Percentiles rank a stretch among this genome's conserved stretches.
phyloP scores from a whole-genome alignment of 2,797 vertebrate genomes.

The Brachyrhaphis roseni region DNA sequence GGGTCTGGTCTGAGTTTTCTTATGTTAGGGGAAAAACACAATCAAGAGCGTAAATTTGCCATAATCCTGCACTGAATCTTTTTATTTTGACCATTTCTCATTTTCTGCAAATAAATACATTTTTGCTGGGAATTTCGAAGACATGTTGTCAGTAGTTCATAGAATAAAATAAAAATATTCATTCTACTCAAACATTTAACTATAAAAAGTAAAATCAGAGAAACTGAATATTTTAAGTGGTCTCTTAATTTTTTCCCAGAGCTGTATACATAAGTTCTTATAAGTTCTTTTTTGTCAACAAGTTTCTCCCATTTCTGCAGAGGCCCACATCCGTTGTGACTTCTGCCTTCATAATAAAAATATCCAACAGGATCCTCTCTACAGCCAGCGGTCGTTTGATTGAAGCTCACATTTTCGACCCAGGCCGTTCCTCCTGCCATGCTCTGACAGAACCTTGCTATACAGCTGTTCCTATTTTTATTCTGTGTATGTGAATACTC shows the following conservation, averaged over 20 bases:
- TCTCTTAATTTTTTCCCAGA: neutral
- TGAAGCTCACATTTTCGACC: constrained; percentile 16
- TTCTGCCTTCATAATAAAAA: constrained; percentile 5
- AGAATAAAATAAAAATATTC: no score
- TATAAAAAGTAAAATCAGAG: no score
- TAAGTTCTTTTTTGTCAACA: neutral
- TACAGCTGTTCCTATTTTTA: constrained; percentile 54
- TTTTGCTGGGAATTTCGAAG: no score
- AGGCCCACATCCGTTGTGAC: neutral
- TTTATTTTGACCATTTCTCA: no score
- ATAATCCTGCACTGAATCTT: no score
- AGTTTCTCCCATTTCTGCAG: neutral
- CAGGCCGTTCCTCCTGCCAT: constrained; percentile 4
- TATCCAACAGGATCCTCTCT: constrained; percentile 6
- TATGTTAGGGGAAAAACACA: no score
- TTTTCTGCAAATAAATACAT: no score
- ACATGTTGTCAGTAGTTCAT: no score
- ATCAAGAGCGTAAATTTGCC: no score
- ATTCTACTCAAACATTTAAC: no score
- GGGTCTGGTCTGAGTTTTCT: no score
- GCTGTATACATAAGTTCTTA: neutral
- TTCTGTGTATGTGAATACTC: constrained; percentile 29
- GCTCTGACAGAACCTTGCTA: constrained; percentile 33
- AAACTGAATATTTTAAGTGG: no score
- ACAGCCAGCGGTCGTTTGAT: neutral